phyloP scores from a whole-genome alignment of 30 jellyfish, hydroid and myxozoan genomes.

The Pelagia noctiluca region DNA sequence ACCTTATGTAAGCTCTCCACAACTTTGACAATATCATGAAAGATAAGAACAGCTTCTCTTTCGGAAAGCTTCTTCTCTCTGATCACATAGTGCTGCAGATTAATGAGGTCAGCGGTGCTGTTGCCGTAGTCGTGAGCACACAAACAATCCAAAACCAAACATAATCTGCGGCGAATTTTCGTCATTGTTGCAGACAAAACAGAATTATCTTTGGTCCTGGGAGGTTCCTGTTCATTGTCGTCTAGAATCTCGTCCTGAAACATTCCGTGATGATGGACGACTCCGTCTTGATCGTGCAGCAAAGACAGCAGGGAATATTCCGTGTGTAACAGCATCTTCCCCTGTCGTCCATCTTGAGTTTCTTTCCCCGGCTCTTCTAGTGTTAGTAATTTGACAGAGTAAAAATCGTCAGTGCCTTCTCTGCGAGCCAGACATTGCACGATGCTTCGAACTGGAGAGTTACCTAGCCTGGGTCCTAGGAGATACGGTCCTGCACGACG shows the following conservation, averaged over 20 bases:
- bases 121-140: constrained; percentile 88
- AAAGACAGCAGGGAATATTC: constrained; percentile 88
- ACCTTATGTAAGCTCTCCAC: constrained; percentile 91
- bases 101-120: constrained; percentile 84
- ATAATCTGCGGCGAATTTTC: constrained; percentile 78
- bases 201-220: constrained; percentile 45
- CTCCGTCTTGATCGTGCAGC: constrained; percentile 92
- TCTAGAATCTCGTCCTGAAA: constrained; percentile 92
- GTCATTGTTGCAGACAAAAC: constrained; percentile 16
- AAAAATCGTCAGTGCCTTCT: constrained; percentile 91
- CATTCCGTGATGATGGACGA: constrained; percentile 94
- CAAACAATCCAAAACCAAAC: constrained; percentile 93
- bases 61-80: constrained; percentile 88
- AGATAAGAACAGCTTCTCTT: constrained; percentile 89
- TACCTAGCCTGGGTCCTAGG: constrained; percentile 95
- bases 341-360: constrained; percentile 91
- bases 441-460: constrained; percentile 91
- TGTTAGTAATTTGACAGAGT: constrained; percentile 81
- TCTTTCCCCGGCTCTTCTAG: constrained; percentile 68
- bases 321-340: constrained; percentile 94
- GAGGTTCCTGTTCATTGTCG: constrained; percentile 62
- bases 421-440: constrained; percentile 94
- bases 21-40: constrained; percentile 82
- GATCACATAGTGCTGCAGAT: constrained; percentile 93
- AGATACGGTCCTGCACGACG: constrained; percentile 96